phyloP scores from a whole-genome alignment of 2,888 invertebrate genomes.

The Dynastes tityus region DNA sequence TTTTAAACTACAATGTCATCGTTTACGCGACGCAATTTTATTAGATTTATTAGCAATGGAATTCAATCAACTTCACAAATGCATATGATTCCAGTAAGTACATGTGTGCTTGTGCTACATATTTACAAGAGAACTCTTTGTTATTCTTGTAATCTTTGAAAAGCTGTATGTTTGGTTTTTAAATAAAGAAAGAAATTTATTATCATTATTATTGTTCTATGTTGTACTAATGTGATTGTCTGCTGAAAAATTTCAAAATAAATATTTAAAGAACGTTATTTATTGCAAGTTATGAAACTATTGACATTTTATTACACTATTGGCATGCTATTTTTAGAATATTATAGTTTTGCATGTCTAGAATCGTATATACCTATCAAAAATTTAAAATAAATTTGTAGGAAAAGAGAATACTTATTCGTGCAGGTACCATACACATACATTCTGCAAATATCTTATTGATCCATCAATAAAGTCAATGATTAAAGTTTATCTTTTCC shows the following conservation, averaged over 20 bases:
- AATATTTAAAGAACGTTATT: too few species aligned
- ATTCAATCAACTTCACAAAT: slow-evolving; percentile 8
- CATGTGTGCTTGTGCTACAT: background rate
- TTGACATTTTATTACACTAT: background rate
- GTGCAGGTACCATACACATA: too few species aligned
- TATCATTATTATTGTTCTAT: too few species aligned
- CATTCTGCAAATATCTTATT: background rate
- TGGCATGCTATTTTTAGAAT: background rate
- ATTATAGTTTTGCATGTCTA: slow-evolving; percentile 1
- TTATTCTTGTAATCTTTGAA: background rate
- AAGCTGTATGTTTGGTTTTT: background rate
- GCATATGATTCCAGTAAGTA: background rate
- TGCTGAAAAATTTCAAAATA: too few species aligned
- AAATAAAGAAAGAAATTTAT: background rate
- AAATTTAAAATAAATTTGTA: background rate
- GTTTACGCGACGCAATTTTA: slow-evolving; percentile 18
- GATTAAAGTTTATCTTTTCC: too few species aligned
- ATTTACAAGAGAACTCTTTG: slow-evolving; percentile 9
- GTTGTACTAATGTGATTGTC: too few species aligned
- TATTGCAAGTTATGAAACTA: background rate
- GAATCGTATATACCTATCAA: background rate
- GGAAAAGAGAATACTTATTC: too few species aligned
- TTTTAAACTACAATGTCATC: slow-evolving; percentile 11
- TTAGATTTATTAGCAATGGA: slow-evolving; percentile 7
- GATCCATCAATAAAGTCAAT: slow-evolving; percentile 5